A percentile compares a stretch with the other conserved stretches of the same genome.
Conservation (phyloP, 2,888 invertebrate genomes). For the Ligdia adustata region DNA sequence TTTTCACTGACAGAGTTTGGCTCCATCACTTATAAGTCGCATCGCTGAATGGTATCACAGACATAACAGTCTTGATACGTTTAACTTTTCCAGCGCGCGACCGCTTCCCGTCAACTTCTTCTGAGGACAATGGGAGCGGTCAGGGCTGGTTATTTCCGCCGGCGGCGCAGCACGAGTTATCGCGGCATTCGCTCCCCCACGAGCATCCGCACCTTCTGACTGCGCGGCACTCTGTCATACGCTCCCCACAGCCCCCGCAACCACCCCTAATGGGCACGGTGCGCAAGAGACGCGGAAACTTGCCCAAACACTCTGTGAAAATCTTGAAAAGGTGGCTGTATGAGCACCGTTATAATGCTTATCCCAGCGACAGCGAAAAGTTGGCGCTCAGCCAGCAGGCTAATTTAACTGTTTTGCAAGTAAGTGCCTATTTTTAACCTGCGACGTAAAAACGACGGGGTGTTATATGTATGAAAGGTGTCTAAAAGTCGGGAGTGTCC, state of each 20-base stretch:
- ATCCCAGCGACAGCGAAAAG: constrained; percentile 97
- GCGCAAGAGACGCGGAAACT: constrained; percentile 93
- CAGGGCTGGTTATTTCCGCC: constrained; percentile 83
- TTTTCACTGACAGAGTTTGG: no score
- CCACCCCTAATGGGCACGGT: constrained; percentile 77
- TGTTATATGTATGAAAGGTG: no score
- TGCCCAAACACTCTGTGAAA: constrained; percentile 96
- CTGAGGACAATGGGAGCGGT: constrained; percentile 86
- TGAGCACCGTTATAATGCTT: constrained; percentile 97
- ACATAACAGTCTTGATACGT: not conserved
- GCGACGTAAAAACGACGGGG: no score
- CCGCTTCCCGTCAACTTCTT: constrained; percentile 87
- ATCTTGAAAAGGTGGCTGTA: constrained; percentile 96
- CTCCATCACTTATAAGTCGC: not conserved
- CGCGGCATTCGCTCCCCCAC: constrained; percentile 36
- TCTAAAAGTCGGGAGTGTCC: no score
- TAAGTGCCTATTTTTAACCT: constrained; percentile 44
- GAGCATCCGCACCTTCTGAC: no score
- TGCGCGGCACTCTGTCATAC: constrained; percentile 40
- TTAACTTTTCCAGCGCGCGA: constrained; percentile 80
- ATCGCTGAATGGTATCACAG: not conserved
- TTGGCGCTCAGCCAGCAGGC: constrained; percentile 93
- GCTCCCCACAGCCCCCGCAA: constrained; percentile 35
- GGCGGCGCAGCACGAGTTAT: constrained; percentile 41
- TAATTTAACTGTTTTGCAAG: constrained; percentile 93